phyloP scores from a whole-genome alignment of 1,140 invertebrate species.

The Anthonomus grandis region DNA sequence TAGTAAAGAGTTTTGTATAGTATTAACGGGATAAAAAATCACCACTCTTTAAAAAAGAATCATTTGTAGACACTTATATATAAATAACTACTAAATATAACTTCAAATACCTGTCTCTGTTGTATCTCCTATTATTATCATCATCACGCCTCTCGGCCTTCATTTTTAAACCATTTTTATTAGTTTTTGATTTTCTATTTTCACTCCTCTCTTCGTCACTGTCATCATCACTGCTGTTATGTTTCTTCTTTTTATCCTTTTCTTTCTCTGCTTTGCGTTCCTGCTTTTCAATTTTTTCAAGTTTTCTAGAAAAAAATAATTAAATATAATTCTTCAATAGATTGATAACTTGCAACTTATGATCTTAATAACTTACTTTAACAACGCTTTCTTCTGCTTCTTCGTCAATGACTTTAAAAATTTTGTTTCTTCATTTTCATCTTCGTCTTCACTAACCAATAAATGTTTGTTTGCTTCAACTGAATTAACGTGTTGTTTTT shows the following conservation, averaged over 20 bases:
- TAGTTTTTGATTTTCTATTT: neutral
- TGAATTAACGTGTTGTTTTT: slow-evolving; percentile 62
- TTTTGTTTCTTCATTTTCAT: slow-evolving; percentile 66
- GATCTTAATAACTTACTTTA: slow-evolving; percentile 62
- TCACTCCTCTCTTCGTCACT: slow-evolving; percentile 12
- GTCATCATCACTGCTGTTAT: slow-evolving; percentile 17
- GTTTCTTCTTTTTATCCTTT: slow-evolving; percentile 17
- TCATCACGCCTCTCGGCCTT: neutral
- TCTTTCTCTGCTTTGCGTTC: slow-evolving; percentile 45
- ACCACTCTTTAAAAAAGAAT: too few relatives aligned
- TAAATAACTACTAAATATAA: too few relatives aligned
- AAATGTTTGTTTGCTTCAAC: slow-evolving; percentile 47
- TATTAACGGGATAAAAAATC: too few relatives aligned
- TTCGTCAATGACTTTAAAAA: slow-evolving; percentile 80
- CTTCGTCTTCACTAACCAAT: slow-evolving; percentile 53
- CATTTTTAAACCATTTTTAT: slow-evolving; percentile 1
- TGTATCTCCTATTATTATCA: neutral
- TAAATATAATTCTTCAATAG: slow-evolving; percentile 15
- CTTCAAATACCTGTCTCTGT: neutral
- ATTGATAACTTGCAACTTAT: slow-evolving; percentile 9
- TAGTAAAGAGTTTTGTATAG: too few relatives aligned
- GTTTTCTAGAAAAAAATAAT: slow-evolving; percentile 58
- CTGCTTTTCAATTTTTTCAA: slow-evolving; percentile 71
- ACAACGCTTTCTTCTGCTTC: slow-evolving; percentile 86
- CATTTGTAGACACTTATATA: too few relatives aligned